Conservation (phyloP, 2,113 vertebrate genomes). For the Pteropus alecto region DNA sequence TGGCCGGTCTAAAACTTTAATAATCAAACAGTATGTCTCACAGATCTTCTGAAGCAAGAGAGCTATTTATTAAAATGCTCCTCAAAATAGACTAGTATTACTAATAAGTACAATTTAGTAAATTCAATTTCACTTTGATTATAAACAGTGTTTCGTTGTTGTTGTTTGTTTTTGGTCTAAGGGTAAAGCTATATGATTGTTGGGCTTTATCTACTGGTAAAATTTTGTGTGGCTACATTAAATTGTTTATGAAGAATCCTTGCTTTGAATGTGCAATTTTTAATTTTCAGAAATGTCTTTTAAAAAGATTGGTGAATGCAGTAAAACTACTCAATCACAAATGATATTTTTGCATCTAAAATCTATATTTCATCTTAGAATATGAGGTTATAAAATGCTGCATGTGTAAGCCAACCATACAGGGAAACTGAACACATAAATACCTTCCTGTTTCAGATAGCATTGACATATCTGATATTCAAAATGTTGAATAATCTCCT, state of each 20-base stretch:
- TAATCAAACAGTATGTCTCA: too few species aligned
- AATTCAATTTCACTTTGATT: not conserved
- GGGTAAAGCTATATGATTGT: not conserved
- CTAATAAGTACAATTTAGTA: not conserved
- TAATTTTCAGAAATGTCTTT: not conserved
- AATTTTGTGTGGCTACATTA: not conserved
- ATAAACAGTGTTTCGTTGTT: too few species aligned
- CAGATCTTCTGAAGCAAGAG: not conserved
- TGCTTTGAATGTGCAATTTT: not conserved
- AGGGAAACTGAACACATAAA: not conserved
- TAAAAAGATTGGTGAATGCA: not conserved
- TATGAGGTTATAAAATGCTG: not conserved
- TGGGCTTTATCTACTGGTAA: not conserved
- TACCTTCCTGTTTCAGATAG: not conserved
- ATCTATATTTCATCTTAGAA: not conserved
- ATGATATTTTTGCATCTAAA: not conserved
- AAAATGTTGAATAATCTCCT: not conserved
- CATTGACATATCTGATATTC: not conserved
- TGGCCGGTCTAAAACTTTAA: not conserved
- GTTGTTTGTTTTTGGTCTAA: not conserved
- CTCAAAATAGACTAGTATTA: not conserved
- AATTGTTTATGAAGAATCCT: not conserved
- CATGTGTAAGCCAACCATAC: not conserved
- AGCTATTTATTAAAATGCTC: not conserved
- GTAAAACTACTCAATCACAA: not conserved